Base-by-base conservation (phyloP, 2,888 invertebrate genomes). In the Mythimna pallens region DNA sequence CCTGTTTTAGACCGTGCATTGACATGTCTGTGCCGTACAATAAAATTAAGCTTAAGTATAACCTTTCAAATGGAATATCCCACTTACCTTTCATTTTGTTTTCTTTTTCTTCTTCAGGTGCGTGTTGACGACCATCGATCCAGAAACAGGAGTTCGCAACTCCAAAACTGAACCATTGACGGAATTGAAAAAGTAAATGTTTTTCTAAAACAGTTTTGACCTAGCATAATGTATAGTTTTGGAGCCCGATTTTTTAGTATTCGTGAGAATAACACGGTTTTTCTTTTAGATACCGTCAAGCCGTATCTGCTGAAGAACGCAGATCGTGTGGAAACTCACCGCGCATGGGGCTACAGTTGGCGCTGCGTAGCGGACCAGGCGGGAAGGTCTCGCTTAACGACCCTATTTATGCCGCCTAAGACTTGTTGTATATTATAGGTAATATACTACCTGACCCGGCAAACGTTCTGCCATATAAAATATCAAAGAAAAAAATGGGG, bases 91-190 rank as follows among this genome's bases (percentile, higher is more conserved):
- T 57, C 14, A 25, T 57, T 30, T 47, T 47, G 47, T 17, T 20
- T 47, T 4, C 20, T 47, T 34, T 25, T 40, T 66, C n/a, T 36
- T 74, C 76, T 91, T 90, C 84, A 97, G 97, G 83, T 98, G 98
- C 88, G 93, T 97, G n/a, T 89, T 98, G 76, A 97, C 98, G 1
- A 98, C 98, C 0, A 97, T 98, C 1, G 97, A 98, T 89, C 97
- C 97, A 1, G 97, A 97, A 80, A 97, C 97, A 0, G 98, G 97
- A 3, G 93, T 95, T 20, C 97, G 97, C 65, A 93, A 97, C 88
- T 85, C 94, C 0, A 96, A 97, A 36, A 90, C 94, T 5, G 97
- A 98, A 87, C 98, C 98, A 0, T 89, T 98, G 59, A 96, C 96
- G 83, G 98, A 97, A 25, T 93, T 98, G 25, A 97, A 96, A 92